Percentiles rank a stretch among this genome's conserved stretches.
These are phyloP conservation scores for Microchrysa polita DNA, from an alignment of 2,888 invertebrate genomes.

Conservation along the genomic window DNA sequence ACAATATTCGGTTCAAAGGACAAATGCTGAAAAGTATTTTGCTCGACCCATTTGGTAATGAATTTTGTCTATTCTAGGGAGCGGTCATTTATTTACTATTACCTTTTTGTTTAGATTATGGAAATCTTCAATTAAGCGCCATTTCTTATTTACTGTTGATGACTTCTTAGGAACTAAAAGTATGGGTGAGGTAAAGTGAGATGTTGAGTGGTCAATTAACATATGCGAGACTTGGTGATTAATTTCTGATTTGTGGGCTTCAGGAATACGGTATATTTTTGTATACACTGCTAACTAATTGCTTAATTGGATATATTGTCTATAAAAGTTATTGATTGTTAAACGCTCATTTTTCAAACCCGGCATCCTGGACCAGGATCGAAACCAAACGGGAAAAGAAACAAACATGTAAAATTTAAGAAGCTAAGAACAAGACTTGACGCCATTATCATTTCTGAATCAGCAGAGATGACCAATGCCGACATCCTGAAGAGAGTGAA, in stretches of 20 bases:
- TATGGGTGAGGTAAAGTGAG: conserved; percentile 49
- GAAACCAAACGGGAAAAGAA: too few relatives aligned
- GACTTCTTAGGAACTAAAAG: conserved; percentile 47
- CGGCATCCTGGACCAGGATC: too few relatives aligned
- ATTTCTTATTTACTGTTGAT: conserved; percentile 31
- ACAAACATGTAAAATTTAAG: too few relatives aligned
- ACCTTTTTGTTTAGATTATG: conserved; percentile 41
- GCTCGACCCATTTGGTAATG: conserved; percentile 45
- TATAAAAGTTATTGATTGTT: conserved; percentile 19
- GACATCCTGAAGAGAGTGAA: too few relatives aligned
- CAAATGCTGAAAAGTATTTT: conserved; percentile 49
- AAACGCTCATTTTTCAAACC: neutral
- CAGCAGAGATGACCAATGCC: too few relatives aligned
- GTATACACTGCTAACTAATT: too few relatives aligned
- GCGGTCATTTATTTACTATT: neutral
- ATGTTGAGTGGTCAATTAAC: conserved; percentile 38
- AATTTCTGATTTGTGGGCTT: too few relatives aligned
- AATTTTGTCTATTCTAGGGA: conserved; percentile 42
- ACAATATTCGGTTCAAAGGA: conserved; percentile 47
- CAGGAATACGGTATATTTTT: too few relatives aligned
- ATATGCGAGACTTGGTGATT: neutral
- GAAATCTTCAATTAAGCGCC: conserved; percentile 13
- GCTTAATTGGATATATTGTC: neutral
- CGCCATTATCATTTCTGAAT: too few relatives aligned
- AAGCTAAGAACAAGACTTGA: too few relatives aligned